Base-by-base conservation (phyloP, 2,888 invertebrate species). In the Dolichopus griseipennis region DNA sequence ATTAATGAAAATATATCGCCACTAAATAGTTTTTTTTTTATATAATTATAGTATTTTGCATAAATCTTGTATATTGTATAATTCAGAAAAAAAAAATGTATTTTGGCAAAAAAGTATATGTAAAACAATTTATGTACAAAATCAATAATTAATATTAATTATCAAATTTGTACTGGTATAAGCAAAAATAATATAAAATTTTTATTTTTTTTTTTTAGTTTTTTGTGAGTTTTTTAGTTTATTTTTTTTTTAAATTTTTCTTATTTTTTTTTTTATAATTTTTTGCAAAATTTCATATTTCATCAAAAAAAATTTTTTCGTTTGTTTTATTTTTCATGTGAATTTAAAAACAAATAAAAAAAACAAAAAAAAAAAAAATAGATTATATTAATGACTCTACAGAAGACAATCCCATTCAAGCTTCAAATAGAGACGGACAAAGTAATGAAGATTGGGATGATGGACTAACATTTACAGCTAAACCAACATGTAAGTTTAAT, bases 401-500 rank as follows among this genome's bases (percentile, higher is more conserved):
- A 75, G 83, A 83, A 72, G 83, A 80, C 71, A 82, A 80, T 70
- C 74, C 73, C 69, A 67, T 76, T 68, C 76, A 76, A 73, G 78
- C 78, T 69, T 84, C 84, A 5, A 85, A 83, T 34, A 77, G 77
- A 67, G 73, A 73, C 71, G 83, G 84, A 8, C 83, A 85, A 72
- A 84, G 86, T 66, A 83, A 81, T 73, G 89, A 89, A 73, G 93
- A 93, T 76, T 88, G 89, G 88, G 93, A 93, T 79, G 90, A 90
- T 81, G 92, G 92, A 76, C 92, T 94, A 74, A 93, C 91, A 72
- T 95, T 95, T 80, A 93, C 93, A 75, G 94, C 93, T 71, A 90
- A 92, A 84, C 89, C 91, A 80, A 90, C 89, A 82, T 91, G 93
- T 93, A 88, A 89, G 90, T 88, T 77, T 27, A 66, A 34, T 34